phyloP scores from a whole-genome alignment of 2,797 vertebrate species.

The Emys orbicularis region DNA sequence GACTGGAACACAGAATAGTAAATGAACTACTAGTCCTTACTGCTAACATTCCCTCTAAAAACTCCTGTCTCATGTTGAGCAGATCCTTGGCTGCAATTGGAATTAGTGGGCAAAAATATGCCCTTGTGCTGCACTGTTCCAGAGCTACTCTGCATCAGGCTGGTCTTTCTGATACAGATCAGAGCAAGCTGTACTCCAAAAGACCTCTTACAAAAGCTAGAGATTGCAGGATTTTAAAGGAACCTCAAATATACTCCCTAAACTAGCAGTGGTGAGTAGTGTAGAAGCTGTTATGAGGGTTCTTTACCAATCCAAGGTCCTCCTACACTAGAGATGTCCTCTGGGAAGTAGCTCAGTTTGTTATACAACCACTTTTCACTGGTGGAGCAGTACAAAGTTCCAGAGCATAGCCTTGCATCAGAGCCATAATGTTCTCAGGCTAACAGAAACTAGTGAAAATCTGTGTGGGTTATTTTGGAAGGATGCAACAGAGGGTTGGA shows the following conservation, averaged over 20 bases:
- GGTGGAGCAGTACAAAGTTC: not conserved
- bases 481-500: not conserved
- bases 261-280: not conserved
- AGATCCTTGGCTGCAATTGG: not conserved
- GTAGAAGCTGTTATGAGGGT: accelerated
- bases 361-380: not conserved
- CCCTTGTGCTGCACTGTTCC: not conserved
- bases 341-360: accelerated
- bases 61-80: not conserved
- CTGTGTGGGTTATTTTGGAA: not conserved
- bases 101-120: not conserved
- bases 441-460: not conserved
- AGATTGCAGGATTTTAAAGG: not conserved
- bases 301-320: not conserved
- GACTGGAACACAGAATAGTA: not conserved
- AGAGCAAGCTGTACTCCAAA: not conserved
- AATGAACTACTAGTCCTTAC: not conserved
- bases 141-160: not conserved
- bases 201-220: not conserved
- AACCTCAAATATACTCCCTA: not conserved
- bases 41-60: not conserved
- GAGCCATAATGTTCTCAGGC: not conserved
- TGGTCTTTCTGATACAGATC: not conserved
- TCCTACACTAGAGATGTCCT: accelerated
- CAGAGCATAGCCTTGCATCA: not conserved